Evolutionary conservation across 2,797 vertebrate genomes (phyloP), one percentile per base, ranked within the genome.

Genomic region (Urophycis tenuis): DNA sequence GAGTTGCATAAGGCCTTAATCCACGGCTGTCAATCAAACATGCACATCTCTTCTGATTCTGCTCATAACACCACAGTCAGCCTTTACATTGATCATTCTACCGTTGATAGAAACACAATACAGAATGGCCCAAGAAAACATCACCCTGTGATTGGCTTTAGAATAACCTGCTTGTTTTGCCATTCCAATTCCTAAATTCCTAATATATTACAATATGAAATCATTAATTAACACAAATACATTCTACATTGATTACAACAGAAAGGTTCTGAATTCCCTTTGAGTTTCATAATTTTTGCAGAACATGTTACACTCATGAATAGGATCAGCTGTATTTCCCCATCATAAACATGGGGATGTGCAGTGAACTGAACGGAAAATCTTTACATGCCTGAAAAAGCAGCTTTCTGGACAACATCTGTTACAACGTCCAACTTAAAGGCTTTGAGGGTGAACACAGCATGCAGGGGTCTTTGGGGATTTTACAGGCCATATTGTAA

Each of bases 1-100:
- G 85, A 84, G 89, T 93, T 93, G 83, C 81, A 74, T 92, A 91
- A 92, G 80, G 80, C 88, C 77, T 85, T 92, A 92, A 93, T 92
- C 92, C 89, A 79, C 76, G 0, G 64, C 85, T 88, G 88, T 90
- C 91, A 83, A 78, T 92, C 92, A 88, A 87, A 89, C 2, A 78
- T 80, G 87, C 83, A 83, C 84, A 85, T 84, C 86, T 84, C 75
- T 72, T 2, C 80, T 73, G 81, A 83, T 70, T 22, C 74, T 83
- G 80, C 82, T 74, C 70, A 74, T 75, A 64, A 60, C 64, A 33
- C 32, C 35, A 19, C 36, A 6, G 15, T 39, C 33, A 36, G 11
- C 30, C 39, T 39, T 29, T n/a, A 73, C 71, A 39, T 32, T 67
- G 41, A n/a, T 17, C 60, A 30, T 12, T 25, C 33, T 39, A n/a